These are phyloP conservation scores for Phasia obesa DNA, from an alignment of 2,888 invertebrate species.

Conservation along the genomic window DNA sequence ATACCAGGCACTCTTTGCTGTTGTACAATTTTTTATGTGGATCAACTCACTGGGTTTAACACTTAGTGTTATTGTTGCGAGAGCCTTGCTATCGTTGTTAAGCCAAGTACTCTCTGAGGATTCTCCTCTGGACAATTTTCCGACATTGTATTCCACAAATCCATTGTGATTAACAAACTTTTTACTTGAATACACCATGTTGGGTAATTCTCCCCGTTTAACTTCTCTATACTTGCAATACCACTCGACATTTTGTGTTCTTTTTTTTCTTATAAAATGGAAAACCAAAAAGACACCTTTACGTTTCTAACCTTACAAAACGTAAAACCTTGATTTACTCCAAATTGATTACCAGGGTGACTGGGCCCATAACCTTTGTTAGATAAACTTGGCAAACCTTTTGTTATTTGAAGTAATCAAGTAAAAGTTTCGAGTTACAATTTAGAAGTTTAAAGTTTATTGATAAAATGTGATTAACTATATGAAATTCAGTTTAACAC, in stretches of 20 bases:
- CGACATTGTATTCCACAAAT: conserved; percentile 26
- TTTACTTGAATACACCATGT: conserved; percentile 10
- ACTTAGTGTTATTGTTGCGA: conserved; percentile 54
- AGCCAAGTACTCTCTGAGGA: neutral
- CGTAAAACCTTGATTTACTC: neutral
- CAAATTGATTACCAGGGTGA: conserved; percentile 7
- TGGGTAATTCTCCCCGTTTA: conserved; percentile 14
- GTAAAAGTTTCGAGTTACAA: no score
- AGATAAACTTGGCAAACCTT: no score
- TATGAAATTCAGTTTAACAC: no score
- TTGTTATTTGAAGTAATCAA: no score
- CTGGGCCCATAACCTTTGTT: conserved; percentile 36
- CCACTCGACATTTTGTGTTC: neutral
- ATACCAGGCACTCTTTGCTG: conserved; percentile 45
- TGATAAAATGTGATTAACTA: no score
- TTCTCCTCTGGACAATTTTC: neutral
- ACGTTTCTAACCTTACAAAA: conserved; percentile 9
- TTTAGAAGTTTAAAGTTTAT: no score
- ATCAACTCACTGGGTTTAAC: conserved; percentile 51
- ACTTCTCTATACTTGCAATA: conserved; percentile 11
- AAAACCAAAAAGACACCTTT: no score
- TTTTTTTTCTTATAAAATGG: no score
- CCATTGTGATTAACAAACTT: conserved; percentile 40
- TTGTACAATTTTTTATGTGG: conserved; percentile 50
- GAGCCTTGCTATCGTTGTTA: conserved; percentile 41